Percentiles rank a stretch among this genome's conserved stretches.
Conservation (phyloP, 92 coral and sea anemone genomes). For the Epizoanthus illoricatus region DNA sequence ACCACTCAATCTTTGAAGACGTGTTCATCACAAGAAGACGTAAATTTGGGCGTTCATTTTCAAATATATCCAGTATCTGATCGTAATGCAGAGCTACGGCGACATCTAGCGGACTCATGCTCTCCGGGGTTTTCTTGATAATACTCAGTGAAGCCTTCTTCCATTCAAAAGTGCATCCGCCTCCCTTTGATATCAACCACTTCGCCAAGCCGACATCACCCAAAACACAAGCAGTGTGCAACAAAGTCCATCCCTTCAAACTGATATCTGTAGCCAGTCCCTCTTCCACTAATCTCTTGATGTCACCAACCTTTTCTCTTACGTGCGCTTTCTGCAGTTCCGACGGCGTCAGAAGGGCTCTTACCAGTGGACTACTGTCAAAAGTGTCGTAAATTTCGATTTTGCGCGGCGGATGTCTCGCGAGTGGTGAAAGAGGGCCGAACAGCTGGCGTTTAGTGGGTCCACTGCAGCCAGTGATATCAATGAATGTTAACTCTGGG, state of each 20-base stretch:
- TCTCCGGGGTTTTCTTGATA: conserved; percentile 36
- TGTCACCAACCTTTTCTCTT: conserved; percentile 19
- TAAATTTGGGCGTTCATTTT: conserved; percentile 2
- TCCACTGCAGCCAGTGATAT: conserved; percentile 16
- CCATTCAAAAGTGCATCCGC: conserved; percentile 21
- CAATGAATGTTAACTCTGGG: neutral
- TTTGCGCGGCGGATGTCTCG: neutral
- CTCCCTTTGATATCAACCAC: conserved; percentile 38
- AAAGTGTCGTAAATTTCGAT: conserved; percentile 8
- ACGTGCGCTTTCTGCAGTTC: conserved; percentile 25
- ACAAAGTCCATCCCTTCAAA: conserved; percentile 43
- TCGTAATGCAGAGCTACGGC: conserved; percentile 25
- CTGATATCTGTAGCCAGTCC: conserved; percentile 47
- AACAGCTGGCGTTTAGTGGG: conserved; percentile 25
- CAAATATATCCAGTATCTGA: conserved; percentile 3
- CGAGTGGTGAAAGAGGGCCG: neutral
- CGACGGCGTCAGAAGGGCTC: conserved; percentile 23
- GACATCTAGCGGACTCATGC: conserved; percentile 22
- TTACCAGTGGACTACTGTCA: conserved; percentile 17
- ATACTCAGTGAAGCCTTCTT: conserved; percentile 24
- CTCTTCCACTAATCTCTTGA: conserved; percentile 21
- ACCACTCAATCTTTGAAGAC: conserved; percentile 20
- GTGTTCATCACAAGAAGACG: conserved; percentile 27
- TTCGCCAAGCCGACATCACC: conserved; percentile 35
- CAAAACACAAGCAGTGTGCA: conserved; percentile 49